These are phyloP conservation scores for Ditula angustiorana DNA, from an alignment of 2,888 invertebrate genomes.

Conservation along the genomic window DNA sequence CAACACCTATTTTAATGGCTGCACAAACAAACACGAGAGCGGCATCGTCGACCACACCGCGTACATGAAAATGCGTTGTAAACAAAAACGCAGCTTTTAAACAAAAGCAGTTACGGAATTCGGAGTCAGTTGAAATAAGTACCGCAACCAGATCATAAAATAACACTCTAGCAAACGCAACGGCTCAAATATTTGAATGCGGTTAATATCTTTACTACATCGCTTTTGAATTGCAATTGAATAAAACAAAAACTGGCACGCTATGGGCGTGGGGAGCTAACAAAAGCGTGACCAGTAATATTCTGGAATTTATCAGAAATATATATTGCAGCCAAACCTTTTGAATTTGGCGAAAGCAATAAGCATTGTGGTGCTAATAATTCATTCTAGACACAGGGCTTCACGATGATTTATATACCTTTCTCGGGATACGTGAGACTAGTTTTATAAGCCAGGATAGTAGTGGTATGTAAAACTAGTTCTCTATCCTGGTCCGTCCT, in stretches of 20 bases:
- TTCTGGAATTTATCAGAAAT: constrained; percentile 8
- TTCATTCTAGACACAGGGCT: too few species aligned
- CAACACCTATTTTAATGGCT: too few species aligned
- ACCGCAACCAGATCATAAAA: constrained; percentile 12
- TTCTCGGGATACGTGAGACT: too few species aligned
- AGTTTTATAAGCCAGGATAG: too few species aligned
- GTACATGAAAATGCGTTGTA: background rate
- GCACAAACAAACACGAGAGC: too few species aligned
- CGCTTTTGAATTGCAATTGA: constrained; percentile 25
- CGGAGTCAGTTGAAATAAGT: constrained; percentile 13
- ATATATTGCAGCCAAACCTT: constrained; percentile 4
- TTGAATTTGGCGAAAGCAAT: background rate
- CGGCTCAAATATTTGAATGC: constrained; percentile 22
- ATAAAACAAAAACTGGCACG: constrained; percentile 20
- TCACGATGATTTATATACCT: too few species aligned
- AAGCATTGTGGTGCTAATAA: background rate
- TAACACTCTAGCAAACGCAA: background rate
- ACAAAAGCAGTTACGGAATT: background rate
- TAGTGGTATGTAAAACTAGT: too few species aligned
- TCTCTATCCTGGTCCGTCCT: too few species aligned
- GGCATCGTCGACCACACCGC: too few species aligned
- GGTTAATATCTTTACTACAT: constrained; percentile 30
- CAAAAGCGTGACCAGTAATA: constrained; percentile 27
- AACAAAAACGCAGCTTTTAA: background rate
- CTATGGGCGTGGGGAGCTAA: constrained; percentile 22